Percentiles rank a stretch among this genome's conserved stretches.
Conservation (phyloP, 2,113 vertebrate genomes). For the Chroicocephalus ridibundus region DNA sequence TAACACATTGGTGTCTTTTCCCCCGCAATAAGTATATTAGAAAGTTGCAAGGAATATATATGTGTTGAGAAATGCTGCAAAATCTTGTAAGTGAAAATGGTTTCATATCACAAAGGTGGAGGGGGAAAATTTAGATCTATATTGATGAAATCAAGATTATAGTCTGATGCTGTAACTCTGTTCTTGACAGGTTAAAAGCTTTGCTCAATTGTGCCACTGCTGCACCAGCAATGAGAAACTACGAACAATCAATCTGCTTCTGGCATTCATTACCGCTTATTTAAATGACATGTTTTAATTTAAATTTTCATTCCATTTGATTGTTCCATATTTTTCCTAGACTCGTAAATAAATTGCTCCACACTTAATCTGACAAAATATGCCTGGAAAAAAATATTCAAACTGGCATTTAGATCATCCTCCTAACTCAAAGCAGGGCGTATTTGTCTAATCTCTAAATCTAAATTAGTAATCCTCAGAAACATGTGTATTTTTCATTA, state of each 20-base stretch:
- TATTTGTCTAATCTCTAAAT: neutral
- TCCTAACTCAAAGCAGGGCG: neutral
- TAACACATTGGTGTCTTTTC: neutral
- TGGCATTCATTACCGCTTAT: conserved; percentile 20
- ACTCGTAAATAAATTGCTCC: neutral
- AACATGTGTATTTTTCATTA: neutral
- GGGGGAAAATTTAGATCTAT: neutral
- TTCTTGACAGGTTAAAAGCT: conserved; percentile 31
- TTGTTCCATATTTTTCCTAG: neutral
- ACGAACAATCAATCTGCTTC: neutral
- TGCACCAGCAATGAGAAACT: neutral
- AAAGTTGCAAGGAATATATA: neutral
- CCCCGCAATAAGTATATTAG: neutral
- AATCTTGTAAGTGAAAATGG: neutral
- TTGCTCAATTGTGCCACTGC: neutral
- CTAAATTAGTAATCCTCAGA: neutral
- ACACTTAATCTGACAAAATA: neutral
- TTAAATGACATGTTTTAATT: conserved; percentile 1
- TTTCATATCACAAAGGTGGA: neutral
- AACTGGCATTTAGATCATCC: neutral
- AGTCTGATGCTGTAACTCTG: neutral
- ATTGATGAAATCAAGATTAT: neutral
- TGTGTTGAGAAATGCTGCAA: neutral
- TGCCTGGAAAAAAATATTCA: neutral
- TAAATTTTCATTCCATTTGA: neutral